phyloP scores from a whole-genome alignment of 1,140 invertebrate species.

The Chelonus insularis region DNA sequence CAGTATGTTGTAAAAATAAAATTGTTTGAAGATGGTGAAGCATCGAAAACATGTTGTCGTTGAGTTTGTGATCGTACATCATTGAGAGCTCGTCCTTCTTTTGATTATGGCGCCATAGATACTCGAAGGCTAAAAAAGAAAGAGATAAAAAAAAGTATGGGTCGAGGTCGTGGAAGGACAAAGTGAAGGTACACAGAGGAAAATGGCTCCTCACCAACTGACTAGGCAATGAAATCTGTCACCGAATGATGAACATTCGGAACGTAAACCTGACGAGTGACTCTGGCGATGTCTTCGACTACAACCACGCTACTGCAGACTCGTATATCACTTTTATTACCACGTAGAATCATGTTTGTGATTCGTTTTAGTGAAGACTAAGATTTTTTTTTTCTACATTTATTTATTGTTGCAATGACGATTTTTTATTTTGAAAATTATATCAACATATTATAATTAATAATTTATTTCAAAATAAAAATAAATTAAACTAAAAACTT shows the following conservation, averaged over 20 bases:
- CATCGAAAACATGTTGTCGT: constrained; percentile 49
- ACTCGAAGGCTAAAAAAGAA: background rate
- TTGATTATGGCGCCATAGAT: constrained; percentile 24
- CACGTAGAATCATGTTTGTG: constrained; percentile 26
- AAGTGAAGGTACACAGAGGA: constrained; percentile 13
- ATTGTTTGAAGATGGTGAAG: constrained; percentile 43
- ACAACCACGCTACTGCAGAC: constrained; percentile 39
- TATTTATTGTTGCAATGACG: constrained; percentile 13
- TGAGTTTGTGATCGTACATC: constrained; percentile 44
- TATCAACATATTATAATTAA: no score
- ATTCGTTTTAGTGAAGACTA: constrained; percentile 26
- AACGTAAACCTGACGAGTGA: constrained; percentile 54
- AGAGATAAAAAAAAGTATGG: background rate
- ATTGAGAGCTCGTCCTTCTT: constrained; percentile 28
- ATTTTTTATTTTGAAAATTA: no score
- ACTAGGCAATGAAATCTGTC: constrained; percentile 52
- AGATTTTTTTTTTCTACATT: no score
- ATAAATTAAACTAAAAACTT: no score
- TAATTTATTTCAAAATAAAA: no score
- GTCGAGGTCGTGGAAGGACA: constrained; percentile 21
- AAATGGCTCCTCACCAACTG: constrained; percentile 34
- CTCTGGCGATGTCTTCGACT: constrained; percentile 39
- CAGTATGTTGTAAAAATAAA: constrained; percentile 37
- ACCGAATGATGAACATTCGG: constrained; percentile 50
- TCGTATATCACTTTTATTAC: constrained; percentile 55